A percentile compares a stretch with the other conserved stretches of the same genome.
phyloP scores from a whole-genome alignment of 1,140 invertebrate species.

The Megathymus violae region DNA sequence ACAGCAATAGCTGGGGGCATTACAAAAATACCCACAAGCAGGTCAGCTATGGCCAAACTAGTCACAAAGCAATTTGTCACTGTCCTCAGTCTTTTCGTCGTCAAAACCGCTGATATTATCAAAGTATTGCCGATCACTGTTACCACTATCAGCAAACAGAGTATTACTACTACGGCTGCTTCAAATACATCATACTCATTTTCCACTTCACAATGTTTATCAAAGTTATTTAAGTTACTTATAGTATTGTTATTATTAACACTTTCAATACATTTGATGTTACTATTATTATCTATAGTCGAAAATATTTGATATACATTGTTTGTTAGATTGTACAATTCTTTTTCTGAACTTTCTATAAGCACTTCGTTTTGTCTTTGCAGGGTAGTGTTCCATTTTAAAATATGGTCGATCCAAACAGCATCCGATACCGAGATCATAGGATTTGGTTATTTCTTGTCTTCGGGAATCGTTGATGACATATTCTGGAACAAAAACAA shows the following conservation, averaged over 20 bases:
- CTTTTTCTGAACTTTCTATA: slow-evolving; percentile 55
- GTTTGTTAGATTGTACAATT: slow-evolving; percentile 50
- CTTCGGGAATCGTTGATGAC: slow-evolving; percentile 31
- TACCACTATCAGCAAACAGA: slow-evolving; percentile 86
- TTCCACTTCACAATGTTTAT: slow-evolving; percentile 36
- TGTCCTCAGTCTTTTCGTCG: slow-evolving; percentile 94
- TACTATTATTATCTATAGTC: slow-evolving; percentile 41
- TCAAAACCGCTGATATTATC: slow-evolving; percentile 95
- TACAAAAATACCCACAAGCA: slow-evolving; percentile 95
- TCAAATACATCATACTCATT: slow-evolving; percentile 66
- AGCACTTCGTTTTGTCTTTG: slow-evolving; percentile 48
- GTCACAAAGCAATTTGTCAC: slow-evolving; percentile 98
- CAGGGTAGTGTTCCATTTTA: slow-evolving; percentile 62
- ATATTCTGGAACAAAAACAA: slow-evolving; percentile 66
- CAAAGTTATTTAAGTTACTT: slow-evolving; percentile 37
- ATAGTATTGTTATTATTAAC: slow-evolving; percentile 28
- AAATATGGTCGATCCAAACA: slow-evolving; percentile 46
- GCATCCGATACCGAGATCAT: slow-evolving; percentile 62
- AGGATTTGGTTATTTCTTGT: slow-evolving; percentile 41
- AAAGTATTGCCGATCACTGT: slow-evolving; percentile 93
- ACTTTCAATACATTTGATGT: slow-evolving; percentile 35
- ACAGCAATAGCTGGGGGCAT: slow-evolving; percentile 96
- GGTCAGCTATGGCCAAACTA: slow-evolving; percentile 95
- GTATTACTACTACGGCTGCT: slow-evolving; percentile 73
- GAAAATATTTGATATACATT: slow-evolving; percentile 50